These are phyloP conservation scores for Tragopan temminckii DNA, from an alignment of 2,797 vertebrate species.

Conservation along the genomic window DNA sequence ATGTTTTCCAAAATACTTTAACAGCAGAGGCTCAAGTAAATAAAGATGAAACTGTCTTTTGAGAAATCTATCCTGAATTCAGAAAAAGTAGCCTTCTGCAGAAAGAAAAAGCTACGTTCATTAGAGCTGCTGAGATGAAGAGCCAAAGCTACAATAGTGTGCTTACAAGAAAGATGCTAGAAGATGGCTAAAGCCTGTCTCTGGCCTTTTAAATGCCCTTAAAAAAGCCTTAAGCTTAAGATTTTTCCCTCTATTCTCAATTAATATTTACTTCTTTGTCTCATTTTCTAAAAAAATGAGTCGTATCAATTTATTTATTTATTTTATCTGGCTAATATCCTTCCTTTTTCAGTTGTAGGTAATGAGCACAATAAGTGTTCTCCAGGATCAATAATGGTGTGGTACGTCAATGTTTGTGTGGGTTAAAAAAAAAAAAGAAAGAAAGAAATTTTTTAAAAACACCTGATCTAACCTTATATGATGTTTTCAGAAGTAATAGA, in stretches of 20 bases:
- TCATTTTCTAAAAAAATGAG: neutral
- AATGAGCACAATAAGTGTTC: neutral
- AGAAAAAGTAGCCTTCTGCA: neutral
- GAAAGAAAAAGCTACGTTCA: neutral
- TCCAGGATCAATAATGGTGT: neutral
- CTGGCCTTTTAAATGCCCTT: neutral
- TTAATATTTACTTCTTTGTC: neutral
- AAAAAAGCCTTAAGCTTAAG: neutral
- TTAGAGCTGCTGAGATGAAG: neutral
- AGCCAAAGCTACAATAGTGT: neutral
- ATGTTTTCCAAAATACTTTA: neutral
- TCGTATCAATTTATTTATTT: neutral
- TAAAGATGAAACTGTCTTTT: neutral
- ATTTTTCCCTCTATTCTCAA: neutral
- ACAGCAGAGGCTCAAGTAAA: neutral
- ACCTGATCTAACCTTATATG: accelerated
- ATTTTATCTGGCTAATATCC: neutral
- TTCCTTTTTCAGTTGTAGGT: neutral
- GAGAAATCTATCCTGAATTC: neutral
- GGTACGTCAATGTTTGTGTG: neutral
- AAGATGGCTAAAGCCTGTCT: neutral
- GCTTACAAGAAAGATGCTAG: neutral
- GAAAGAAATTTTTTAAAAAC: too few relatives aligned
- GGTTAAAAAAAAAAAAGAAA: neutral
- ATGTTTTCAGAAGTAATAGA: neutral